A percentile compares a stretch with the other conserved stretches of the same genome.
Evolutionary conservation across 2,113 vertebrate species (phyloP).

Genomic region (Suncus etruscus): DNA sequence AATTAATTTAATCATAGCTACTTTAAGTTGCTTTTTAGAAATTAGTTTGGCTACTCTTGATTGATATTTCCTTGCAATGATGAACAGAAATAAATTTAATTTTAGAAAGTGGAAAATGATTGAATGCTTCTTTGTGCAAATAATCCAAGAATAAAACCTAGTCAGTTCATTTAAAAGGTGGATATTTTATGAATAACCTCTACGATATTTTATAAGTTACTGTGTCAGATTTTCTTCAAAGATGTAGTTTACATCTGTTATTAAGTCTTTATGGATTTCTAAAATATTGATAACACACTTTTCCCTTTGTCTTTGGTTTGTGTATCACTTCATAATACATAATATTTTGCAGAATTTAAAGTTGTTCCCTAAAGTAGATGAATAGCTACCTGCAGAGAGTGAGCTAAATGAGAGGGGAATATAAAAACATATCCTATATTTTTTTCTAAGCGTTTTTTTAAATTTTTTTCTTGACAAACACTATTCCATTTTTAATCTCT

Average conservation of each 20-base stretch:
- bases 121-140: background rate
- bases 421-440: background rate
- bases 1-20: constrained; percentile 34
- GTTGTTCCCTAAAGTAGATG: background rate
- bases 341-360: background rate
- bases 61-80: background rate
- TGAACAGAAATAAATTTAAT: constrained; percentile 49
- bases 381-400: constrained; percentile 3
- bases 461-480: background rate
- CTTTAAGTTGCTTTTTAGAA: constrained; percentile 47
- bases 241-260: background rate
- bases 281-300: background rate
- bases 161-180: background rate
- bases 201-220: background rate
- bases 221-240: background rate
- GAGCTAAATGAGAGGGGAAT: background rate
- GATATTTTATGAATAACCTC: background rate
- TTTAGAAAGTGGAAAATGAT: constrained; percentile 13
- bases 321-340: background rate
- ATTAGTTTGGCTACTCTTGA: constrained; percentile 38
- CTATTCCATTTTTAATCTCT: constrained; percentile 23
- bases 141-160: background rate
- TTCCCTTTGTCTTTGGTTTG: background rate
- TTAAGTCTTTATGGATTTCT: background rate
- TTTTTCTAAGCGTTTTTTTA: constrained; percentile 32